Base-by-base conservation (phyloP, 2,113 vertebrate genomes). In the Otocyon megalotis region DNA sequence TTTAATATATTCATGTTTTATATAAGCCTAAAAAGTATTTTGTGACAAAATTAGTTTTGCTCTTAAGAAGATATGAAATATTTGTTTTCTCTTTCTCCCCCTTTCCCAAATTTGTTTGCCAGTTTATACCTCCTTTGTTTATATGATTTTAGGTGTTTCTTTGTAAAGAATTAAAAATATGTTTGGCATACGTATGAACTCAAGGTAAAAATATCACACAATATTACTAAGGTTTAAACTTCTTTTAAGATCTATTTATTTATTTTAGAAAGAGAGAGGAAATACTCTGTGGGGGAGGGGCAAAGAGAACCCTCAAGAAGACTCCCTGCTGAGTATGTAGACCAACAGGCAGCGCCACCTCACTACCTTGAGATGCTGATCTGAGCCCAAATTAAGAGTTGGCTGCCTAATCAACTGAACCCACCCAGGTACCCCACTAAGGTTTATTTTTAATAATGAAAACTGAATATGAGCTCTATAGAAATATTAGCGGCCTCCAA, bases 141-240 rank as follows among this genome's bases (percentile, higher is more conserved):
- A 87, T 74, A n/a, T 4, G 60, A 4, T 54, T 83, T 87, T 88
- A 71, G 79, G 12, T 53, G 0, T 69, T 67, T 79, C 1, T 89
- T 5, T 86, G 4, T 77, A 95, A 14, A 92, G 4, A 90, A 54
- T 19, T 56, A 50, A 37, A 94, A 87, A 17, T 13, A 60, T 88
- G 80, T 97, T 77, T 74, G 20, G 95, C 65, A 37, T 35, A 62
- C 7, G 56, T n/a, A 69, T 71, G 50, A 71, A 85, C 88, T 85
- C 12, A 72, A 48, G 9, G 58, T n/a, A 43, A 90, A 80, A 96
- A 62, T 56, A 85, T 48, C n/a, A 86, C 4, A 10, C 13, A 82
- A 1, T 72, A 15, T 0, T 7, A 12, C 54, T 80, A 93, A 71
- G 2, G 0, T 65, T 96, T 65, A 91, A 77, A 10, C 9, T 69